phyloP scores from a whole-genome alignment of 2,888 invertebrate species.

The Pheosia tremula region DNA sequence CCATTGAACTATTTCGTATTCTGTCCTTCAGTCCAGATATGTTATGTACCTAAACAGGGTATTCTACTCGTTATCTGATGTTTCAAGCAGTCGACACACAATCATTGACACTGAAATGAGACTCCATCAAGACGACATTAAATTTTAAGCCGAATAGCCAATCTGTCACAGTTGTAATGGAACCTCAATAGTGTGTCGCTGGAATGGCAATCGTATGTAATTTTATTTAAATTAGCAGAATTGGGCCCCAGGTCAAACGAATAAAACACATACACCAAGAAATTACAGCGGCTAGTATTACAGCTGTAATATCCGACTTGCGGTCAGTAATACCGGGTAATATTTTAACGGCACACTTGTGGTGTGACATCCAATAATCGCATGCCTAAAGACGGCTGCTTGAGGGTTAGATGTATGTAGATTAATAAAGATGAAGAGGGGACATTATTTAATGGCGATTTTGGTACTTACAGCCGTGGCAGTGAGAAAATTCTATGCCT shows the following conservation, averaged over 20 bases:
- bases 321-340: conserved; percentile 64
- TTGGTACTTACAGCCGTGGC: background rate
- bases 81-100: too few relatives aligned
- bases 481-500: background rate
- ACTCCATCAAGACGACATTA: too few relatives aligned
- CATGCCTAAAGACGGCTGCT: conserved; percentile 71
- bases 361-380: conserved; percentile 68
- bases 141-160: too few relatives aligned
- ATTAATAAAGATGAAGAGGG: conserved; percentile 30
- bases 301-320: conserved; percentile 62
- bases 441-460: background rate
- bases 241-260: conserved; percentile 1
- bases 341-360: conserved; percentile 75
- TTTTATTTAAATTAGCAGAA: too few relatives aligned
- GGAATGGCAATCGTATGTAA: too few relatives aligned
- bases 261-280: conserved; percentile 26
- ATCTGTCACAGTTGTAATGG: too few relatives aligned
- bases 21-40: too few relatives aligned
- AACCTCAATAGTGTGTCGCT: too few relatives aligned
- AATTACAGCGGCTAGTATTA: conserved; percentile 34
- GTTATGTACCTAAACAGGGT: too few relatives aligned
- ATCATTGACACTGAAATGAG: too few relatives aligned
- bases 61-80: too few relatives aligned
- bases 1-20: too few relatives aligned
- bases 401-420: conserved; percentile 49